Conservation (phyloP, 2,797 vertebrate species). For the Aselliscus stoliczkanus region DNA sequence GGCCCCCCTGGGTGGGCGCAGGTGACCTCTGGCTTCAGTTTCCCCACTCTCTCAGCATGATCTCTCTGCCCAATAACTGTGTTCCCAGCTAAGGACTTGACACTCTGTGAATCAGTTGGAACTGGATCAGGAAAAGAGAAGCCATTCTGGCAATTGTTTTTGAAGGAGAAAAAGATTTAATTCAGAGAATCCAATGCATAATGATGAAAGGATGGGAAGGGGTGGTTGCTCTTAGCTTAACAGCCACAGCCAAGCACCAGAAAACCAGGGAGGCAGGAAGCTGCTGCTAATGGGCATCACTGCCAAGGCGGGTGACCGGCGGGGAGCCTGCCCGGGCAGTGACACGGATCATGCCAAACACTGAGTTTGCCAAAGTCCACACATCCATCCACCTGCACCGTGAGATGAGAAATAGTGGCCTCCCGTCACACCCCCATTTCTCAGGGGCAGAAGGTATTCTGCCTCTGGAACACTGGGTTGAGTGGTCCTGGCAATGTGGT, state of each 20-base stretch:
- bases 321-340: not conserved
- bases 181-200: not conserved
- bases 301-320: not conserved
- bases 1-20: not conserved
- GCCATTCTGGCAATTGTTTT: not conserved
- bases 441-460: not conserved
- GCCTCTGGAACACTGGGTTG: not conserved
- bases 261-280: not conserved
- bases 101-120: not conserved
- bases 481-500: not conserved
- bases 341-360: accelerated
- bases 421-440: not conserved
- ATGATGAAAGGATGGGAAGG: too few species aligned
- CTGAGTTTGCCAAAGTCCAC: not conserved
- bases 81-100: not conserved
- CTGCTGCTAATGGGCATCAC: accelerated
- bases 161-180: not conserved
- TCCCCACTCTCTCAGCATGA: accelerated
- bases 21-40: not conserved
- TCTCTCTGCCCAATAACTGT: accelerated
- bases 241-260: accelerated
- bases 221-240: not conserved
- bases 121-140: not conserved
- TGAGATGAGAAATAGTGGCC: not conserved
- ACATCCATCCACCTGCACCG: accelerated